Evolutionary conservation across 2,797 vertebrate species (phyloP).

Genomic region (Lemur catta): DNA sequence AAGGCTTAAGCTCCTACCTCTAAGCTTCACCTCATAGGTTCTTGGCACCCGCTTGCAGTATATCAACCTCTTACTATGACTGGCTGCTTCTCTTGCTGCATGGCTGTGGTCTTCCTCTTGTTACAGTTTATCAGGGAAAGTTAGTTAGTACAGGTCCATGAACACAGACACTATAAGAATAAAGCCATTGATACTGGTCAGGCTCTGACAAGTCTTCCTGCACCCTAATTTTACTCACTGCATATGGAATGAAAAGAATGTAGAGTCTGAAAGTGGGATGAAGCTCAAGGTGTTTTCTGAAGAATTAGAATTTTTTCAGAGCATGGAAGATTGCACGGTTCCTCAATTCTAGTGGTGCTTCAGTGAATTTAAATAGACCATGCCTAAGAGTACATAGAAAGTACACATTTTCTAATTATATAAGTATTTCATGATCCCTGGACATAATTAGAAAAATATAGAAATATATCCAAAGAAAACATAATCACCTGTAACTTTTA

Average conservation of each 20-base stretch:
- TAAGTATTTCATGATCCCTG: neutral
- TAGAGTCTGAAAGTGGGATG: neutral
- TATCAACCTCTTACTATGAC: neutral
- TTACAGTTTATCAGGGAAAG: neutral
- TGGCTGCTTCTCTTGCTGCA: neutral
- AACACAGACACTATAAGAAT: neutral
- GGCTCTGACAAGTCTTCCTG: neutral
- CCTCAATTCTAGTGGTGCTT: neutral
- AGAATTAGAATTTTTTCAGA: neutral
- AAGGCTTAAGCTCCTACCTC: neutral
- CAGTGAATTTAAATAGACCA: neutral
- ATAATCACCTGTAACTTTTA: neutral
- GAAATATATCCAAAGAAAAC: neutral
- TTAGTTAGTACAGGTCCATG: neutral
- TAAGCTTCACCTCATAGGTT: neutral
- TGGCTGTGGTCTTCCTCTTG: neutral
- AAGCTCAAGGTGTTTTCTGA: neutral
- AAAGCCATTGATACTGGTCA: neutral
- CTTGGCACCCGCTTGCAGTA: neutral
- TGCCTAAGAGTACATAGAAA: neutral
- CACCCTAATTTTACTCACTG: neutral
- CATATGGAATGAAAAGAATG: neutral
- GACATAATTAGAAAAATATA: neutral
- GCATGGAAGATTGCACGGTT: rapidly evolving
- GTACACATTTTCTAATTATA: neutral